phyloP scores from a whole-genome alignment of 2,888 invertebrate genomes.

The Alviniconcha strummeri region DNA sequence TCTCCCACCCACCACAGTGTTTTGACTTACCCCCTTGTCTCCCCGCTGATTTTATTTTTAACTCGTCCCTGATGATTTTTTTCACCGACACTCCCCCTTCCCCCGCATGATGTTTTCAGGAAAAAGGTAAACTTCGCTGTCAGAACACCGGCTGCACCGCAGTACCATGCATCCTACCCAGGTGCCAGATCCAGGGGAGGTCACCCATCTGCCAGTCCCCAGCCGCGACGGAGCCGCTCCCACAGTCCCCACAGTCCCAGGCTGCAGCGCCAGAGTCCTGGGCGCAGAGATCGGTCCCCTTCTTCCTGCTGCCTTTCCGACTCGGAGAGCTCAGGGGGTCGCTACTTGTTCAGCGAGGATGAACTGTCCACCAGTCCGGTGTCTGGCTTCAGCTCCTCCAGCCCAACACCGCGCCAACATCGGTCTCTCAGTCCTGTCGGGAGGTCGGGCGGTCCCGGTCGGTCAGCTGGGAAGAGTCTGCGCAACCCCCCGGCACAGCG shows the following conservation, averaged over 20 bases:
- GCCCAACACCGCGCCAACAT: background rate
- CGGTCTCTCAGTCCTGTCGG: background rate
- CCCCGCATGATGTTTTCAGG: background rate
- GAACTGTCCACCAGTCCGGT: background rate
- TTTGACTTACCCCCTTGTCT: no score
- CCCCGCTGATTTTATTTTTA: no score
- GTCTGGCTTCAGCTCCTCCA: background rate
- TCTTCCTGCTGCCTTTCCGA: background rate
- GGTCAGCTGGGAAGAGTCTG: background rate
- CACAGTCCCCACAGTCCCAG: slow-evolving; percentile 45
- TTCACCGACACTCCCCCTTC: no score
- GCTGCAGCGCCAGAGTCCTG: background rate
- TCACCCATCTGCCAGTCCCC: slow-evolving; percentile 25
- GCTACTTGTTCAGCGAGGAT: background rate
- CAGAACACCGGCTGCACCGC: background rate
- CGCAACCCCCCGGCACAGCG: slow-evolving; percentile 15
- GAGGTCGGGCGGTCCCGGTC: slow-evolving; percentile 3
- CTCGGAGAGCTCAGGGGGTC: background rate
- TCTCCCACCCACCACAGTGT: no score
- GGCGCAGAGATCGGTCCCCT: no score
- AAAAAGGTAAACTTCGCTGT: slow-evolving; percentile 19
- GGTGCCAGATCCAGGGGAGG: slow-evolving; percentile 34
- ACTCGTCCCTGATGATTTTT: no score
- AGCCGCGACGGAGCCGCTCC: slow-evolving; percentile 47
- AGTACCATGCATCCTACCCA: slow-evolving; percentile 48